These are phyloP conservation scores for Meandrina meandrites DNA, from an alignment of 92 coral and sea anemone species.

Conservation along the genomic window DNA sequence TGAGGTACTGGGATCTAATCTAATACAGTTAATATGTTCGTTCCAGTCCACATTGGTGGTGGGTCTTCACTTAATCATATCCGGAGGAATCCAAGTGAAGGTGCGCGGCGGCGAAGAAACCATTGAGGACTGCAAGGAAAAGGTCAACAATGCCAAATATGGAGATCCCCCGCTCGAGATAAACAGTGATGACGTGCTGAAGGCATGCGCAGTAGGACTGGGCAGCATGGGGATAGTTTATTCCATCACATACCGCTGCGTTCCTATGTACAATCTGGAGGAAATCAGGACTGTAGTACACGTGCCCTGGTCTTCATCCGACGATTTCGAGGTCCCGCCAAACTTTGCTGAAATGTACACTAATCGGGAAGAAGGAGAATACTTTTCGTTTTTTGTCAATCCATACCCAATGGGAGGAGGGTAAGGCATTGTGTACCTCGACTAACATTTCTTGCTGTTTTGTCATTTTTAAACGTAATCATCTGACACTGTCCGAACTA, in stretches of 20 bases:
- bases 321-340: background rate
- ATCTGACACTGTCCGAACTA: background rate
- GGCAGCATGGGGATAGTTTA: slow-evolving; percentile 41
- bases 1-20: background rate
- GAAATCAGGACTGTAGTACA: slow-evolving; percentile 8
- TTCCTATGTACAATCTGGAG: slow-evolving; percentile 39
- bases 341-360: slow-evolving; percentile 28
- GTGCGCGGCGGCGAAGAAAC: slow-evolving; percentile 29
- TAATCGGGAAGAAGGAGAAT: slow-evolving; percentile 20
- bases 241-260: slow-evolving; percentile 46
- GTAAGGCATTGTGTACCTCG: background rate
- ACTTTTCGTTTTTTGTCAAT: slow-evolving; percentile 50
- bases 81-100: slow-evolving; percentile 45
- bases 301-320: slow-evolving; percentile 18
- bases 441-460: background rate
- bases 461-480: background rate
- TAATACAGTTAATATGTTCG: background rate
- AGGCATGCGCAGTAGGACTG: slow-evolving; percentile 42
- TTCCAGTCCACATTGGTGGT: slow-evolving; percentile 50
- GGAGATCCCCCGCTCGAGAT: slow-evolving; percentile 31
- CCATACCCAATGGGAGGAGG: slow-evolving; percentile 30
- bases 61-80: slow-evolving; percentile 33
- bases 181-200: slow-evolving; percentile 34
- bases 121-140: slow-evolving; percentile 23
- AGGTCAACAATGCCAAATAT: slow-evolving; percentile 28